Base-by-base conservation (phyloP, 2,888 invertebrate species). In the Orchestes rusci region DNA sequence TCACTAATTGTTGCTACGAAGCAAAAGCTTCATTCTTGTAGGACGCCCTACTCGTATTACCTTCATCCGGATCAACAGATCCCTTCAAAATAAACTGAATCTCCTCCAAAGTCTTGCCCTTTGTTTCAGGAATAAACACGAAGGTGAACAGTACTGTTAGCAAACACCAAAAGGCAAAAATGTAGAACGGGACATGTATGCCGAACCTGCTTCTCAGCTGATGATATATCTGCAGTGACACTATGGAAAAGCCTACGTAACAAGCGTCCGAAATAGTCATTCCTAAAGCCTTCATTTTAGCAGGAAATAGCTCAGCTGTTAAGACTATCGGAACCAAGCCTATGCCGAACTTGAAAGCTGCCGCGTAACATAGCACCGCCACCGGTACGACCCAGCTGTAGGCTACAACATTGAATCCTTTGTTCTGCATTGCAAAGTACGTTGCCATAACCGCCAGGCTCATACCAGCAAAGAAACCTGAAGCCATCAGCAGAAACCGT, bases 271-370 rank as follows among this genome's bases (percentile, higher is more conserved):
- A 61, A 28, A 67, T 46, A 0, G 69, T 67, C 67, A 68, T 68
- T 3, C 68, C 69, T 48, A 65, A 60, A 1, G 68, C 69, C 57
- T 69, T 69, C 13, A 68, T 61, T 45, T 61, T 64, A 3, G 69
- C 66, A 1, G 69, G 67, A 50, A 69, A 69, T 8, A 69, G 43
- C 50, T 69, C 69, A 0, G 65, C 67, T 4, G 67, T 67, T 39
- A 67, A 54, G 1, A 69, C 65, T 17, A 68, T 66, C 0, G 69
- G 68, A 3, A 69, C 66, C 34, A 66, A 57, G 3, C 68, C 69
- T 4, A 69, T 55, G 3, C 69, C 69, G 28, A 64, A 61, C 52
- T 67, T 66, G 39, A 66, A 67, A 8, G 61, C 59, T 4, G 62
- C 59, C 0, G 68, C 67, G 48, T 67, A 68, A 12, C 60, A 43